Percentiles rank a stretch among this genome's conserved stretches.
phyloP scores from a whole-genome alignment of 1,140 invertebrate genomes.

The Popillia japonica region DNA sequence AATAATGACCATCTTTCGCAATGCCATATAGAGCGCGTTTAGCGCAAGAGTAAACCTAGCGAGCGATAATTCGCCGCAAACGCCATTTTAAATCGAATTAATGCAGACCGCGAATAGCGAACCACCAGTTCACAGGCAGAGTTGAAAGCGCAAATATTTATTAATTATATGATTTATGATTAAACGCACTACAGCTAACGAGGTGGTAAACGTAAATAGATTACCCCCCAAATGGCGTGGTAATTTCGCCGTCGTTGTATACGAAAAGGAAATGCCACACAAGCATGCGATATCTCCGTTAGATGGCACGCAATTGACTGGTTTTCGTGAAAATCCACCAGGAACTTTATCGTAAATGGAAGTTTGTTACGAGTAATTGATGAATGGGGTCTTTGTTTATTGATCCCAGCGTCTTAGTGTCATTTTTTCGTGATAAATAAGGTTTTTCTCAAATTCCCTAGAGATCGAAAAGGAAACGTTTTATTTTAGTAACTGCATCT shows the following conservation, averaged over 20 bases:
- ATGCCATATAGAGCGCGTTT: too few relatives aligned
- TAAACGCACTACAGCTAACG: not conserved
- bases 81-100: too few relatives aligned
- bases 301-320: not conserved
- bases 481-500: too few relatives aligned
- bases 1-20: too few relatives aligned
- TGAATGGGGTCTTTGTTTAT: not conserved
- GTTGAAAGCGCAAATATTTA: not conserved
- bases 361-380: not conserved
- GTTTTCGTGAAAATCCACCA: not conserved
- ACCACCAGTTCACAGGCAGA: too few relatives aligned
- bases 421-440: not conserved
- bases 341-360: not conserved
- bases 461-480: too few relatives aligned
- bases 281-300: not conserved
- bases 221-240: not conserved
- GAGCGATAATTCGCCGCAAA: too few relatives aligned
- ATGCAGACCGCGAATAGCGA: too few relatives aligned
- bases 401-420: not conserved
- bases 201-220: conserved; percentile 7
- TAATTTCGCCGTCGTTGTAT: not conserved
- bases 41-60: too few relatives aligned
- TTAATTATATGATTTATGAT: not conserved
- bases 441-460: not conserved
- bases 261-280: not conserved